Percentiles rank a stretch among this genome's conserved stretches.
Conservation (phyloP, 2,797 vertebrate species). For the Semotilus atromaculatus region DNA sequence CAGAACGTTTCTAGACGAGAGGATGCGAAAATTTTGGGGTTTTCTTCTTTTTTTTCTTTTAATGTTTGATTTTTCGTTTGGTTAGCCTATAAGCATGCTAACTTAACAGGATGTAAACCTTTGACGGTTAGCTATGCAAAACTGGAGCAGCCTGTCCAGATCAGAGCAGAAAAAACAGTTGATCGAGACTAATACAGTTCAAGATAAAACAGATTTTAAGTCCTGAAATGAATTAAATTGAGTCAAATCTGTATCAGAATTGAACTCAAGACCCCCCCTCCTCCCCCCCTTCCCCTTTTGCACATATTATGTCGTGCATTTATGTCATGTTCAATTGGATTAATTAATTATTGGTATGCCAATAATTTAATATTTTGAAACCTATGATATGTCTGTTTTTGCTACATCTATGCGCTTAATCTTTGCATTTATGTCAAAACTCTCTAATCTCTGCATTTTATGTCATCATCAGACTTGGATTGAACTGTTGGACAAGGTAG, state of each 20-base stretch:
- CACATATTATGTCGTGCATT: background rate
- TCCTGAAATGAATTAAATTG: background rate
- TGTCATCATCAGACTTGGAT: constrained; percentile 24
- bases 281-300: rapidly evolving
- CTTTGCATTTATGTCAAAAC: background rate
- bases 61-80: background rate
- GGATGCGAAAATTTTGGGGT: background rate
- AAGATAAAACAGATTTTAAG: background rate
- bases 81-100: constrained; percentile 21
- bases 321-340: background rate
- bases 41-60: background rate
- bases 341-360: background rate
- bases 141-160: constrained; percentile 10
- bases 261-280: background rate
- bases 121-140: background rate
- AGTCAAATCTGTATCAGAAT: background rate
- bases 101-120: constrained; percentile 24
- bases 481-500: constrained; percentile 38
- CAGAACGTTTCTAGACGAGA: background rate
- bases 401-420: background rate
- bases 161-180: background rate
- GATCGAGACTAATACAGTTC: background rate
- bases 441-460: background rate
- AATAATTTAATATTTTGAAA: background rate
- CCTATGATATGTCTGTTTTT: background rate